Evolutionary conservation across 2,888 invertebrate species (phyloP).

Genomic region (Siphonodentalium dalli): DNA sequence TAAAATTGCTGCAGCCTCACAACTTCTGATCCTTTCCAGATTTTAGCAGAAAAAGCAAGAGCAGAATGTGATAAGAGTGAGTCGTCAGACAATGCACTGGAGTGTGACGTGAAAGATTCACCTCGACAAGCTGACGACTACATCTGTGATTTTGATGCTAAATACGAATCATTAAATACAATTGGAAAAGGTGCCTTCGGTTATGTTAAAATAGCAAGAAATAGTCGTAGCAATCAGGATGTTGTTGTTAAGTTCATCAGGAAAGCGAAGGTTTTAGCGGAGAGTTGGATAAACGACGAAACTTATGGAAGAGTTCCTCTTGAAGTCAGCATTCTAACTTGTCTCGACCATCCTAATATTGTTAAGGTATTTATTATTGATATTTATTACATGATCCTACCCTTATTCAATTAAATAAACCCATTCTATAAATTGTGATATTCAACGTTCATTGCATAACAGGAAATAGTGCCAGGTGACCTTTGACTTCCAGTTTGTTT

Average conservation of each 20-base stretch:
- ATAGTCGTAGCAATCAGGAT: too few relatives aligned
- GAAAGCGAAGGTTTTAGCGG: slow-evolving; percentile 74
- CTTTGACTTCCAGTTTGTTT: too few relatives aligned
- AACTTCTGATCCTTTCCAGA: slow-evolving; percentile 30
- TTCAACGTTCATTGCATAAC: too few relatives aligned
- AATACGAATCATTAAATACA: slow-evolving; percentile 71
- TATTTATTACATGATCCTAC: too few relatives aligned
- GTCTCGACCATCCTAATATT: slow-evolving; percentile 75
- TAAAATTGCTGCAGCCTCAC: too few relatives aligned
- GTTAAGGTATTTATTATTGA: slow-evolving; percentile 64
- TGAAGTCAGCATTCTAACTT: slow-evolving; percentile 74
- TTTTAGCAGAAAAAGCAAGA: slow-evolving; percentile 34
- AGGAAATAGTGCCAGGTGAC: too few relatives aligned
- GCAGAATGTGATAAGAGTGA: slow-evolving; percentile 36
- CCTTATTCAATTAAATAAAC: too few relatives aligned
- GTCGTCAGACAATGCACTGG: slow-evolving; percentile 9
- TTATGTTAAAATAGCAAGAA: slow-evolving; percentile 75
- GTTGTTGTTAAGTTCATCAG: slow-evolving; percentile 78
- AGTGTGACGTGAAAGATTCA: neutral
- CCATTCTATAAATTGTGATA: too few relatives aligned
- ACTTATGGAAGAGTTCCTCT: slow-evolving; percentile 70
- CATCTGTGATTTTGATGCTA: slow-evolving; percentile 67
- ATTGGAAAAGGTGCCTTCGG: slow-evolving; percentile 80
- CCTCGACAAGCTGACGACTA: neutral
- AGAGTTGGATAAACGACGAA: slow-evolving; percentile 71